These are phyloP conservation scores for Drosophila obscura DNA, from an alignment of 1,140 invertebrate species.

Conservation along the genomic window DNA sequence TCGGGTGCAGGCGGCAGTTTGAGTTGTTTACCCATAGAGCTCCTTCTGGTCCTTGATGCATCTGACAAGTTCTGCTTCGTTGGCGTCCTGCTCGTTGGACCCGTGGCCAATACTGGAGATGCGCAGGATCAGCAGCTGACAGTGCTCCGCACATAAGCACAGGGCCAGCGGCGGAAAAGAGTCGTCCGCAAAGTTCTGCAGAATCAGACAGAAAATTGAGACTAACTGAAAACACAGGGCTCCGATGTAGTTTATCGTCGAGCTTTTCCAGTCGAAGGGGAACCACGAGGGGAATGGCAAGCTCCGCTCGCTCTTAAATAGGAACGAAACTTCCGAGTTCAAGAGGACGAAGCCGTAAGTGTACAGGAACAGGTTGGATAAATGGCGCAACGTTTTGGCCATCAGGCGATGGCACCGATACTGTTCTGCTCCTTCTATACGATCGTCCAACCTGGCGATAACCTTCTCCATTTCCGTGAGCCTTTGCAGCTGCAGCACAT, in stretches of 20 bases:
- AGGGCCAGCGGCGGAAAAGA: constrained; percentile 57
- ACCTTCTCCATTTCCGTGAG: constrained; percentile 14
- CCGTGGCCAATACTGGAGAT: constrained; percentile 53
- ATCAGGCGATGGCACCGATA: constrained; percentile 7
- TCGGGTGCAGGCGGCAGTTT: neutral
- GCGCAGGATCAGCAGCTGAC: constrained; percentile 53
- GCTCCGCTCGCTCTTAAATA: constrained; percentile 25
- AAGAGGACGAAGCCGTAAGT: constrained; percentile 13
- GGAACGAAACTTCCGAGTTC: constrained; percentile 15
- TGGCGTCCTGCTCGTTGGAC: neutral
- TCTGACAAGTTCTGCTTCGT: constrained; percentile 41
- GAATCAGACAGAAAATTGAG: constrained; percentile 24
- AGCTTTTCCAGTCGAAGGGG: constrained; percentile 64
- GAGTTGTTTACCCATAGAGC: constrained; percentile 46
- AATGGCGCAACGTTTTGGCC: neutral
- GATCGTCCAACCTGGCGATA: constrained; percentile 41
- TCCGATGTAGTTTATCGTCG: constrained; percentile 21
- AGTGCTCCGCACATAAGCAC: constrained; percentile 53
- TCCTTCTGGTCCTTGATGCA: constrained; percentile 65
- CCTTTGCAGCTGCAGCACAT: constrained; percentile 23
- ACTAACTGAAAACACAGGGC: constrained; percentile 51
- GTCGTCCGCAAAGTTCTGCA: constrained; percentile 61
- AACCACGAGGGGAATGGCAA: constrained; percentile 63
- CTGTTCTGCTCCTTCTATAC: constrained; percentile 30
- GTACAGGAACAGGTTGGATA: constrained; percentile 39